Evolutionary conservation across 2,888 invertebrate genomes (phyloP).

Genomic region (Apamea anceps): DNA sequence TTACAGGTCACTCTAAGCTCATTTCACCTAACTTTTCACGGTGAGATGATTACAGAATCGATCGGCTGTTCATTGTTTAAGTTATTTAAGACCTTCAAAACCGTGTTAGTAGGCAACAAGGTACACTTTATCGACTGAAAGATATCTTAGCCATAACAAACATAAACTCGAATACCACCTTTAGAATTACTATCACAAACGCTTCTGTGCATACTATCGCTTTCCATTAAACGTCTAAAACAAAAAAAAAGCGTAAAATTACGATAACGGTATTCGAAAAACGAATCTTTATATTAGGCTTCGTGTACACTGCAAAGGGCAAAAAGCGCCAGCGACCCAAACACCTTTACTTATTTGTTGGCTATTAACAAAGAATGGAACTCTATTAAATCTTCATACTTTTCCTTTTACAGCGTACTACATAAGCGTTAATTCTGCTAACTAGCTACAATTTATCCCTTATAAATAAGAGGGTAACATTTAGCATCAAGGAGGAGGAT

Average conservation of each 20-base stretch:
- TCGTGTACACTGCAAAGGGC: slow-evolving; percentile 24
- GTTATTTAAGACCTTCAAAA: slow-evolving; percentile 10
- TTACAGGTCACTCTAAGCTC: no score
- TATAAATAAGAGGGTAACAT: slow-evolving; percentile 33
- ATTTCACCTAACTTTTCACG: no score
- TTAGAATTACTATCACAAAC: slow-evolving; percentile 22
- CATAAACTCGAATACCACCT: slow-evolving; percentile 17
- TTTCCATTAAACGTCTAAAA: slow-evolving; percentile 31
- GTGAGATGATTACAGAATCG: no score
- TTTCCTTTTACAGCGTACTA: slow-evolving; percentile 29
- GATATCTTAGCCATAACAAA: neutral
- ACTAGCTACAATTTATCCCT: slow-evolving; percentile 44
- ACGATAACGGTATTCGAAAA: slow-evolving; percentile 40
- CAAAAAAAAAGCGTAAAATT: slow-evolving; percentile 18
- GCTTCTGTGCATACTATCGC: slow-evolving; percentile 23
- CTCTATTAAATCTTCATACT: slow-evolving; percentile 56
- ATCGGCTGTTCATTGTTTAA: no score
- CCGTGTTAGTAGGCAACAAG: neutral
- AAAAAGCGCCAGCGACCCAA: slow-evolving; percentile 21
- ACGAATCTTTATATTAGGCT: slow-evolving; percentile 16
- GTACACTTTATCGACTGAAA: slow-evolving; percentile 11
- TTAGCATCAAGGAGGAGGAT: slow-evolving; percentile 22
- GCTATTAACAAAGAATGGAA: slow-evolving; percentile 52
- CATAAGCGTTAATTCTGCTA: slow-evolving; percentile 40
- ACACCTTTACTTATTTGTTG: slow-evolving; percentile 63